phyloP scores from a whole-genome alignment of 2,888 invertebrate species.

The Cancer borealis region DNA sequence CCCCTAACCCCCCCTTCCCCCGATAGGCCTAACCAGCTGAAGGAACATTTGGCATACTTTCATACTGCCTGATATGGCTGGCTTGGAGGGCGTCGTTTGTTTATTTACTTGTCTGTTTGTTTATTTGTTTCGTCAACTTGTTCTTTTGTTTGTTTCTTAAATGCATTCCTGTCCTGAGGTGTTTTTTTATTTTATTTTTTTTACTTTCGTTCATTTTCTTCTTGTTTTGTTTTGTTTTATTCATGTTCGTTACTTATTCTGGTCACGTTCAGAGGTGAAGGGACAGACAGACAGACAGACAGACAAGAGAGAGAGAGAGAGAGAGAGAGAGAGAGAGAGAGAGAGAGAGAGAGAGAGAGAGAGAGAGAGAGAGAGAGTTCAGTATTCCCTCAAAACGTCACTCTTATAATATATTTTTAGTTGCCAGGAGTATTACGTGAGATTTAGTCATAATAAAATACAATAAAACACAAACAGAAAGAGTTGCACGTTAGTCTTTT shows the following conservation, averaged over 20 bases:
- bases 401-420: constrained; percentile 6
- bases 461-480: constrained; percentile 7
- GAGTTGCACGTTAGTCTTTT: background rate
- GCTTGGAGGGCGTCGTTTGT: background rate
- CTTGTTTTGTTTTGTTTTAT: background rate
- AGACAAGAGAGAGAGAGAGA: too few relatives aligned
- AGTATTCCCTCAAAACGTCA: background rate
- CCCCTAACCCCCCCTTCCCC: background rate
- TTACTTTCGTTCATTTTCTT: background rate
- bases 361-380: background rate
- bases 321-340: constrained; percentile 49
- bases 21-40: background rate
- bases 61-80: constrained; percentile 27
- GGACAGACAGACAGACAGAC: background rate
- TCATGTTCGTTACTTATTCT: background rate
- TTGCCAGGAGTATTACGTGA: background rate
- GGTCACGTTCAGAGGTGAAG: background rate
- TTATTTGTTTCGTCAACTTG: background rate
- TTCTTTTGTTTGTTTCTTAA: background rate
- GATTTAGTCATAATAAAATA: background rate
- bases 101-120: background rate
- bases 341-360: constrained; percentile 39
- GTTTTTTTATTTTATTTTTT: background rate
- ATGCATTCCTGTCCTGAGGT: background rate
- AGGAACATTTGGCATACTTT: background rate